Base-by-base conservation (phyloP, 2,113 vertebrate genomes). In the Ascaphus truei region DNA sequence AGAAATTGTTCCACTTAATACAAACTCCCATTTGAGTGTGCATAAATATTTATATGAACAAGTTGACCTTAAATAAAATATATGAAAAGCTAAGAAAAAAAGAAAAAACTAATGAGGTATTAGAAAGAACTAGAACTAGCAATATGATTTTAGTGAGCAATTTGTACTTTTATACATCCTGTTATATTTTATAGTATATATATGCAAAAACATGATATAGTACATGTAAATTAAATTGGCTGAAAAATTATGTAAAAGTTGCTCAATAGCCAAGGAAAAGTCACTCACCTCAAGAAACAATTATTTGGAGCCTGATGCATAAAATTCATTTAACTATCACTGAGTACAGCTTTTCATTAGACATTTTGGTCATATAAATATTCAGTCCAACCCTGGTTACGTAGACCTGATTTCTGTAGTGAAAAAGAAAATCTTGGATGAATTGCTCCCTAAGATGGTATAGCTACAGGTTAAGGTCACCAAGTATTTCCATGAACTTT, bases 331-430 rank as follows among this genome's bases (percentile, higher is more conserved):
- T 31, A 53, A 34, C 18, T 41, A 25, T 27, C 6, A 16, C 37
- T 37, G 36, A 66, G 55, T 55, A 66, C 39, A 52, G 47, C 52
- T 3, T 47, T 20, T 69, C n/a, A 48, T 50, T 51, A 60, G 36
- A 26, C 11, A 60, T 31, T 22, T 48, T 39, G 55, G 65, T 68
- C 65, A 68, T 45, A 68, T 68, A 68, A 68, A 50, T 47, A 47
- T 22, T 20, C 52, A 36, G 43, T 15, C 16, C 13, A 29, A 16
- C 16, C 26, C 18, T 31, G 22, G 13, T 27, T 57, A 30, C 48
- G 57, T 48, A 58, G 29, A 13, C 59, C 37, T 18, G 16, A 59
- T 68, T 50, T 37, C 22, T 25, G 41, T 29, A 59, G 48, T 30
- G 26, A 60, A 36, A 20, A 68, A 34, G 41, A 47, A 68, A 26